Evolutionary conservation across 2,888 invertebrate genomes (phyloP).

Genomic region (Hirudinaria manillensis): DNA sequence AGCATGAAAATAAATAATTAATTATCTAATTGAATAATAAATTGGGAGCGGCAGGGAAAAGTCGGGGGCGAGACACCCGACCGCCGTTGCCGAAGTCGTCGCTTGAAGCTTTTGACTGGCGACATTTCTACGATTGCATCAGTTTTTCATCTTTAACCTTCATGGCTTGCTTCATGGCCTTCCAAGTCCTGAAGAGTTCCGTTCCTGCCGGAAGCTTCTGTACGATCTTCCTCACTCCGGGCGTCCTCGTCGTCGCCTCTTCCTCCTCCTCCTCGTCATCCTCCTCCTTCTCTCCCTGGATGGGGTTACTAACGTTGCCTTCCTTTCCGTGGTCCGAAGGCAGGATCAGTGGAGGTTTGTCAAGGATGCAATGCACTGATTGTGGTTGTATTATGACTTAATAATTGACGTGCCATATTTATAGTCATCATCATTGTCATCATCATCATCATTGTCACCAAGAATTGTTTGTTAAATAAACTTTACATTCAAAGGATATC

Average conservation of each 20-base stretch:
- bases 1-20: too few species aligned
- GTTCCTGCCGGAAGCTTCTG: conserved; percentile 9
- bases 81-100: too few species aligned
- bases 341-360: background rate
- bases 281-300: background rate
- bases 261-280: background rate
- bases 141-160: too few species aligned
- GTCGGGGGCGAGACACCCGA: too few species aligned
- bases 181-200: conserved; percentile 18
- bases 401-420: background rate
- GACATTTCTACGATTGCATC: too few species aligned
- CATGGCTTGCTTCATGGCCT: background rate
- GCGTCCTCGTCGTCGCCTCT: background rate
- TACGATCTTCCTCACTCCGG: conserved; percentile 1
- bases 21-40: too few species aligned
- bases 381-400: background rate
- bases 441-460: background rate
- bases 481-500: conserved; percentile 48
- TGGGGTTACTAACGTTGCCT: too few species aligned
- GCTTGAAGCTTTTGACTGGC: too few species aligned
- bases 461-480: background rate
- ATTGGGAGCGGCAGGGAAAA: too few species aligned
- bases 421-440: background rate
- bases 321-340: background rate
- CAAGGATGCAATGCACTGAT: background rate